Base-by-base conservation (phyloP, 1,140 invertebrate species). In the Drosophila teissieri region DNA sequence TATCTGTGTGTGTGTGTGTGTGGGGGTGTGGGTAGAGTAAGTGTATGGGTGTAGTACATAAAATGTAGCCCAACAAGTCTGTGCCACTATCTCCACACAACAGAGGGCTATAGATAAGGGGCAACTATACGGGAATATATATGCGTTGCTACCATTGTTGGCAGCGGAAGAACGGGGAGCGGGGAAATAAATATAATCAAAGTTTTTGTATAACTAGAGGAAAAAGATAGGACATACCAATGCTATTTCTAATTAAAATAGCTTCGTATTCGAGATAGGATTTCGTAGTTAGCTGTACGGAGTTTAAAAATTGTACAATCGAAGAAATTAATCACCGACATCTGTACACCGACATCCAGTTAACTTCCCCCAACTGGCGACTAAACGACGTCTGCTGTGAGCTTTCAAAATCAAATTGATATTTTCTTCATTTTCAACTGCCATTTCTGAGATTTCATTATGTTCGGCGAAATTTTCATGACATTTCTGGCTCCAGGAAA, bases 41-140 rank as follows among this genome's bases (percentile, higher is more conserved):
- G 27, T 44, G 34, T 67, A 10, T 48, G 34, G 46, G 45, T 54
- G 27, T 34, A 45, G 67, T 78, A 76, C 37, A 77, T 65, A 69
- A 62, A 46, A 60, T 68, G 62, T 77, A 77, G 55, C 54, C 62
- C 74, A 77, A 67, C 55, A 68, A 68, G 64, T 65, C 73, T 56
- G 55, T 55, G 73, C 40, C 74, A 77, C 73, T 77, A 77, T 77
- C 74, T 77, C 49, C 22, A 40, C 45, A 52, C 52, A 46, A 40
- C 36, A 40, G 49, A 48, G 40, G 53, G 56, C 42, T 37, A 57
- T 15, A 75, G 73, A 76, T 77, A 77, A 77, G 54, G 42, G 39
- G 31, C 39, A 54, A 39, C 55, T 54, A 49, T 31, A 17, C 24
- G 22, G 31, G 10, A 10, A 31, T 31, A 24, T 4, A 36, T 27